Base-by-base conservation (phyloP, 2,797 vertebrate genomes). In the Schizopygopsis pylzovi region DNA sequence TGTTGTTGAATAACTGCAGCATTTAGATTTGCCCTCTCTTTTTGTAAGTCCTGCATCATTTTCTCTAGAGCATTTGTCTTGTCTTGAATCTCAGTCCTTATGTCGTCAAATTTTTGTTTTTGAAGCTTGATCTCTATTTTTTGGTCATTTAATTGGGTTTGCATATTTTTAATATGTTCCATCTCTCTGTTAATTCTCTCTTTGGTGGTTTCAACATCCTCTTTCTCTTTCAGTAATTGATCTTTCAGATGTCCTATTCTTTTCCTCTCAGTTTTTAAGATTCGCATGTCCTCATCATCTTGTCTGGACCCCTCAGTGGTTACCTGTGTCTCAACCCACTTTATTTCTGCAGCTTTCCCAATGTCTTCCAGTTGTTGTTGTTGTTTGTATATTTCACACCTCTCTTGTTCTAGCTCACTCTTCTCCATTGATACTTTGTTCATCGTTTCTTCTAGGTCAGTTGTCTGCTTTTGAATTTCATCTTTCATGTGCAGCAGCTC, bases 151-250 rank as follows among this genome's bases (percentile, higher is more conserved):
- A 85, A 79, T 56, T 88, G 73, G 28, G 37, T 61, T 68, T 56
- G 78, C 63, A 79, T 82, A 28, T 82, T 73, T n/a, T 79, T 73
- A 25, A 82, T 63, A n/a, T 85, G 79, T 47, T 82, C 79, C 43
- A 73, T 71, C 33, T 88, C 79, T 82, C n/a, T 73, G 22, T 41
- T 79, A 3, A 88, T 25, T 76, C 13, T 88, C 43, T 85, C 87
- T 73, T 85, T 88, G 22, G 25, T 82, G 70, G 45, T 83, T 88
- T 88, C 87, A 88, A 75, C 25, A 15, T 83, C 73, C 8, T 56
- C 28, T 75, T 79, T 85, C 54, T 83, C 83, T 85, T 88, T 79
- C 1, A 72, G 33, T 45, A 82, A 72, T 9, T 70, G 61, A 28
- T 70, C 28, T 41, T 71, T 71, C 33, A 81, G 22, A 15, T 76